Conservation (phyloP, 64 coral and sea anemone species). For the Trachythela sp. region DNA sequence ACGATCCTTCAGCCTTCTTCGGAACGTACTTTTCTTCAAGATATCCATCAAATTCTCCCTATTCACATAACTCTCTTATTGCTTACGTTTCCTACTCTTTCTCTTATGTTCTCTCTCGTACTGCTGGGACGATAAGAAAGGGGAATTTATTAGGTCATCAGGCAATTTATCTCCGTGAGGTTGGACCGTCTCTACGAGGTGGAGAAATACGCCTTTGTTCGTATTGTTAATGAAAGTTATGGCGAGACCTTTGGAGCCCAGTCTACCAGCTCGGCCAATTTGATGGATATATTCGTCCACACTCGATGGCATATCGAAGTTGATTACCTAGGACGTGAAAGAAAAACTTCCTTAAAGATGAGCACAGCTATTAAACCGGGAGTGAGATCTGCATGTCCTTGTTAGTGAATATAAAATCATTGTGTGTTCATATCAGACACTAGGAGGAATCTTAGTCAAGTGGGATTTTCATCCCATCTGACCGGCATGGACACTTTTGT, state of each 20-base stretch:
- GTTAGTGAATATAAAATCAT: too few species aligned
- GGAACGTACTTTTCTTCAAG: not conserved
- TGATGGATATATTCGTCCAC: slow-evolving; percentile 91
- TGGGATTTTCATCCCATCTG: too few species aligned
- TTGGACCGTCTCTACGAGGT: slow-evolving; percentile 58
- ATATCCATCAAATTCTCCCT: slow-evolving; percentile 18
- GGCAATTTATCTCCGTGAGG: slow-evolving; percentile 66
- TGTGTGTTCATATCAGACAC: too few species aligned
- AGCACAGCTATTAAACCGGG: too few species aligned
- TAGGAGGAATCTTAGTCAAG: too few species aligned
- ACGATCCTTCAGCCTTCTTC: not conserved
- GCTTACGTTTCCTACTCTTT: not conserved
- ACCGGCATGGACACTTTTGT: too few species aligned
- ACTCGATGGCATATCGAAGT: slow-evolving; percentile 89
- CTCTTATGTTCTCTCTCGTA: not conserved
- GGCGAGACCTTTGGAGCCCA: slow-evolving; percentile 66
- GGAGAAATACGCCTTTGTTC: slow-evolving; percentile 73
- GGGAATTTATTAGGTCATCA: slow-evolving; percentile 60
- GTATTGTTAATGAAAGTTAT: slow-evolving; percentile 87
- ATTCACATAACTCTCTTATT: not conserved
- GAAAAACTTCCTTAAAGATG: not conserved
- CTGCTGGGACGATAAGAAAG: slow-evolving; percentile 60
- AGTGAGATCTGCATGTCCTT: too few species aligned
- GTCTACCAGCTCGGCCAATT: slow-evolving; percentile 86
- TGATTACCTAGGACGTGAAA: slow-evolving; percentile 66